Evolutionary conservation across 35 echinoderm and acorn worm genomes (phyloP), one percentile per base, ranked within the genome.

Genomic region (Ophioderma brevispina): DNA sequence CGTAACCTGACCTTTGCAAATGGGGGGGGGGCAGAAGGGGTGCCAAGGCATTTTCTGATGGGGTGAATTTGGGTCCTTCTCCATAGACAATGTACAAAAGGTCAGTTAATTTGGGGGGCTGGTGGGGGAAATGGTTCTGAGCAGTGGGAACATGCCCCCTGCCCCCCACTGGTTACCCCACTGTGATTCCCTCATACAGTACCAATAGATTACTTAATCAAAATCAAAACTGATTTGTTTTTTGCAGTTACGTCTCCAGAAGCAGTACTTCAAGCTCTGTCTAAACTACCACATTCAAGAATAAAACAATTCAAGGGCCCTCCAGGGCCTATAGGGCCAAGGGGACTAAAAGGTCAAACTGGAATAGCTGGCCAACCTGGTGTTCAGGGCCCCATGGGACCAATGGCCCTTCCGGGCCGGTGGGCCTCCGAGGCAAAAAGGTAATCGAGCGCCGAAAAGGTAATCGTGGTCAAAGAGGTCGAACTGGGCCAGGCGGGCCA

Each of bases 371-470:
- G 88, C 37, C 32, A 55, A 32, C 17, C 13, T 23, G 89, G 89
- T 42, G 42, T 40, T 25, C 55, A 35, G 21, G 80, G 89, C 49
- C 78, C 79, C 31, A 31, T 49, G 15, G 89, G 88, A 59, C 55
- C 50, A 37, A 52, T 32, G n/a, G n/a, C n/a, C n/a, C n/a, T n/a
- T n/a, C n/a, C n/a, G n/a, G n/a, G n/a, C n/a, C n/a, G n/a, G n/a
- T 37, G 88, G 89, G 31, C 77, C 31, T 11, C 59, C 40, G 35
- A 82, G 81, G 21, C 23, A 35, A 23, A 86, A 86, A 85, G 90
- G 90, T 50, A 31, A 79, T 19, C 85, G 64, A 82, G 90, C n/a
- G 90, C 52, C 56, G 43, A 25, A 80, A 75, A 40, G 90, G 90
- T 78, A 17, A 31, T 15, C 56, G 55, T 38, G 89, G 89, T 18